A percentile compares a stretch with the other conserved stretches of the same genome.
Conservation (phyloP, 2,888 invertebrate genomes). For the Linnaemya vulpina region DNA sequence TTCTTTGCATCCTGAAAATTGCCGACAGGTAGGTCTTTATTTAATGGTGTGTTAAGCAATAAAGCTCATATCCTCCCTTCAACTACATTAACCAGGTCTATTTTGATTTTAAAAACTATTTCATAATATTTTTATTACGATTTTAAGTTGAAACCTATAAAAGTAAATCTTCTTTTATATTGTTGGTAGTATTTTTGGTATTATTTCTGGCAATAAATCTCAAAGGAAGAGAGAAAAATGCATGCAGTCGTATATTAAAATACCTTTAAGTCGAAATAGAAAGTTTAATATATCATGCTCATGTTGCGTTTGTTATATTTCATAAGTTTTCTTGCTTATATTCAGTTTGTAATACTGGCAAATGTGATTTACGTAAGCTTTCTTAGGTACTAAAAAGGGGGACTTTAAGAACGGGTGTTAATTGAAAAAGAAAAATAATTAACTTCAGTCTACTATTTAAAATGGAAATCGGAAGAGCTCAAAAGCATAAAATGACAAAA, state of each 20-base stretch:
- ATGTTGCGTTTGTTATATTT: not conserved
- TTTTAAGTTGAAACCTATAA: not conserved
- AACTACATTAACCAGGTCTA: not conserved
- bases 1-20: not conserved
- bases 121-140: not conserved
- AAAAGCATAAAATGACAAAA: no score
- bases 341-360: not conserved
- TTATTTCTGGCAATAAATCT: slow-evolving; percentile 2
- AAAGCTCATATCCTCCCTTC: not conserved
- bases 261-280: not conserved
- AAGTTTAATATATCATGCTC: slow-evolving; percentile 1
- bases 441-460: no score
- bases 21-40: not conserved
- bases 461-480: no score
- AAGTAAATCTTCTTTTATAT: not conserved
- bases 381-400: not conserved
- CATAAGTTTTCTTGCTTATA: not conserved
- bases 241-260: not conserved
- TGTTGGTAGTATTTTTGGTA: not conserved
- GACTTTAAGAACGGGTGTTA: not conserved
- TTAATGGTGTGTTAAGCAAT: not conserved
- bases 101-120: not conserved
- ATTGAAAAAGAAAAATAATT: not conserved
- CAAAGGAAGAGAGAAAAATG: not conserved
- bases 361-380: not conserved